Evolutionary conservation across 2,797 vertebrate genomes (phyloP), one percentile per base, ranked within the genome.

Genomic region (Microchirus variegatus): DNA sequence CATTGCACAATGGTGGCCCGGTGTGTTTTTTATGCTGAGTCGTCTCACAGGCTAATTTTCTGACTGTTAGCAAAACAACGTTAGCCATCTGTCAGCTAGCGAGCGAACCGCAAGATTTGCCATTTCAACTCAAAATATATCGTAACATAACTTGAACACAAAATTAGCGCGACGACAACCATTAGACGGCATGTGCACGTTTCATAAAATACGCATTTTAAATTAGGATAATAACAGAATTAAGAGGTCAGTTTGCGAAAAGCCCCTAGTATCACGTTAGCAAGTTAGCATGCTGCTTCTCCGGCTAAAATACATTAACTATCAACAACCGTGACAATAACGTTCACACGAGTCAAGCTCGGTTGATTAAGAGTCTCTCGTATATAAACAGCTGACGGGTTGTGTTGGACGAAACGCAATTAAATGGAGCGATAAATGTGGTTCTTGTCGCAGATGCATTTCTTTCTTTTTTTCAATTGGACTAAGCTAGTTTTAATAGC

Each of bases 11-110:
- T 85, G 88, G 79, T 87, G 87, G 86, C 80, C 80, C 77, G 48
- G 41, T 42, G 73, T 78, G 73, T 79, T 57, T 87, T 90, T 90
- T 89, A 84, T 91, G 89, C 90, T 90, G 88, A 89, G 89, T 91
- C 89, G 90, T 56, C 87, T 87, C 62, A 68, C 63, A 80, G 68
- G 85, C 89, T 89, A 81, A 81, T 86, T 83, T 84, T 68, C 17
- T 79, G 54, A 46, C 76, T 72, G 70, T 75, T 89, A 89, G 87
- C 88, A 87, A 73, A 86, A 85, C 82, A 86, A 83, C 70, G 38
- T 69, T 83, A 88, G 80, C 78, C 7, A 18, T 42, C 66, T 56
- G 41, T 38, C 54, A 78, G 57, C 66, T 70, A 77, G 55, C 67
- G 54, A 75, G 53, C 64, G 56, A 8, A 8, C 22, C 52, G 36